Evolutionary conservation across 2,797 vertebrate species (phyloP), one percentile per base, ranked within the genome.

Genomic region (Mastacembelus armatus): DNA sequence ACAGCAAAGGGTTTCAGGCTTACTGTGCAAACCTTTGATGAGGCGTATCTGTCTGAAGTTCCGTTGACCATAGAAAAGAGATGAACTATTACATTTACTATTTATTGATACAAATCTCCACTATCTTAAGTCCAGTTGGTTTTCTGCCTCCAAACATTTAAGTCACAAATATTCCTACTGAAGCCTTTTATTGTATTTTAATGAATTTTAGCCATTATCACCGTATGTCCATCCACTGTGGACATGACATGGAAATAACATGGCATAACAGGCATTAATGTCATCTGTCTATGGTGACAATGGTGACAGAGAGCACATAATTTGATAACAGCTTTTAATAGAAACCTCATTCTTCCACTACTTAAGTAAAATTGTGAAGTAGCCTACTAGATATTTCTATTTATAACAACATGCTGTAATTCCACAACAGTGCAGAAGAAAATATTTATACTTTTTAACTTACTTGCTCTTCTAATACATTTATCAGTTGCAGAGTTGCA

Each of bases 401-500:
- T 50, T 24, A 45, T 7, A 24, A 45, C 35, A 32, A 45, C 42
- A 32, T 55, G 15, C 38, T 72, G 62, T 9, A 60, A 58, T 48
- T 43, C 42, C 15, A 19, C 27, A 36, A 45, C 66, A 44, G 51
- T 57, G 63, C 2, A 48, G 40, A 54, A 33, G 8, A 54, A 60
- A 79, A 43, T 59, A 52, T 63, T 44, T 60, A 32, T n/a, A n/a
- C n/a, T n/a, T n/a, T n/a, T n/a, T n/a, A n/a, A n/a, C n/a, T n/a
- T n/a, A n/a, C 48, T 57, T 51, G 61, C 35, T 10, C 38, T 49
- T 30, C 52, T 40, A 62, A 66, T 58, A 71, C 43, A 75, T 68
- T 60, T 74, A 81, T 70, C 65, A 70, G 51, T 75, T 80, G 71
- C 22, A 77, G 70, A 89, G 42, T 83, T 85, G 81, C 85, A 39